A percentile compares a stretch with the other conserved stretches of the same genome.
Conservation (phyloP, 1,140 invertebrate genomes). For the Heliothis subflexa region DNA sequence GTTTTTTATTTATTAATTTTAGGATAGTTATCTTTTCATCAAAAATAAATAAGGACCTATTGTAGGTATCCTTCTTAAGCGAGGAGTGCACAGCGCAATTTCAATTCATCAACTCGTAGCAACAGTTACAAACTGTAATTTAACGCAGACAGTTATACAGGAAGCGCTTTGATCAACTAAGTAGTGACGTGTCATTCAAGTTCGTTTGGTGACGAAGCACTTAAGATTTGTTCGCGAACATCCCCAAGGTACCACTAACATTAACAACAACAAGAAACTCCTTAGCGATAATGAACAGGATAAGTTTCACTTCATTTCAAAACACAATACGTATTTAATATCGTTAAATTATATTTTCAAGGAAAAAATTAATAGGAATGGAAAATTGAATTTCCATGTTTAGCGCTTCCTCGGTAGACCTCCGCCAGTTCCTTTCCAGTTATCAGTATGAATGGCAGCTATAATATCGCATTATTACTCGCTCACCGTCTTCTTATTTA, state of each 20-base stretch:
- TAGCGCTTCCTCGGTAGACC: conserved; percentile 20
- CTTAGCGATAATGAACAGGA: conserved; percentile 9
- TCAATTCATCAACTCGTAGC: conserved; percentile 17
- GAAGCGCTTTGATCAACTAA: conserved; percentile 33
- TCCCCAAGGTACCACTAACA: neutral
- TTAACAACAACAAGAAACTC: conserved; percentile 23
- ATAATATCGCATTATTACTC: conserved; percentile 39
- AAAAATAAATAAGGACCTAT: too few species aligned
- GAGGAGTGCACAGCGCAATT: conserved; percentile 9
- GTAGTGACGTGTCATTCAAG: conserved; percentile 37
- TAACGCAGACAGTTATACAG: conserved; percentile 27
- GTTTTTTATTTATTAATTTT: too few species aligned
- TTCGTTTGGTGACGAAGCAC: conserved; percentile 35
- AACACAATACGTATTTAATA: conserved; percentile 1
- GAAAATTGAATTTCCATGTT: conserved; percentile 36
- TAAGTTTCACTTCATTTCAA: neutral
- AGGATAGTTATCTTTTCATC: too few species aligned
- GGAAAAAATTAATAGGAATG: conserved; percentile 5
- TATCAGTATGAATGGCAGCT: conserved; percentile 37
- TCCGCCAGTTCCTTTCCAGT: conserved; percentile 19
- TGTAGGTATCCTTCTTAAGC: neutral
- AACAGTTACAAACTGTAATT: conserved; percentile 41
- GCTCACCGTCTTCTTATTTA: conserved; percentile 33
- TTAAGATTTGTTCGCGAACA: conserved; percentile 35
- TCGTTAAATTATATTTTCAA: conserved; percentile 12